These are phyloP conservation scores for Aplidium turbinatum DNA, from an alignment of 23 tunicate species.

Conservation along the genomic window DNA sequence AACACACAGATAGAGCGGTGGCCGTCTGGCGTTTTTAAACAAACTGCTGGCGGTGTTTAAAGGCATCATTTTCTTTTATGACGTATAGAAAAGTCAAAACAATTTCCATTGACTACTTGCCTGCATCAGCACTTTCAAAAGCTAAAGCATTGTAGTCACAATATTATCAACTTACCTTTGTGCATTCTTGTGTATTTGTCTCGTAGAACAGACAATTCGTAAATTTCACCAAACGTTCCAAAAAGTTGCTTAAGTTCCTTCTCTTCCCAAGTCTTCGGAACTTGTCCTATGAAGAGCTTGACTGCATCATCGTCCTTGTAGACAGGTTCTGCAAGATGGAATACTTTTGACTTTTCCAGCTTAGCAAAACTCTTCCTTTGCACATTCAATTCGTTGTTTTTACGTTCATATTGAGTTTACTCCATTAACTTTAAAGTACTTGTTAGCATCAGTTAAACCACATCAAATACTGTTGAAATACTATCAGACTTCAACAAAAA, in stretches of 20 bases:
- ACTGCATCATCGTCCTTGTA: constrained; percentile 92
- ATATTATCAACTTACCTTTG: constrained; percentile 71
- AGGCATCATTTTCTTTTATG: neutral
- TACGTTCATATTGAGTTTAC: too few species aligned
- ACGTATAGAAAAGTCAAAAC: neutral
- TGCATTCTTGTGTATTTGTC: constrained; percentile 97
- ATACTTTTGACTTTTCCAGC: too few species aligned
- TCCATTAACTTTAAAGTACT: too few species aligned
- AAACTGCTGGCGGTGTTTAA: too few species aligned
- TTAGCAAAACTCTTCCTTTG: too few species aligned
- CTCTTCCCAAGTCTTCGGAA: constrained; percentile 90
- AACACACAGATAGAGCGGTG: too few species aligned
- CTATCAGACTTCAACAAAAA: too few species aligned
- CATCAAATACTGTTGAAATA: too few species aligned
- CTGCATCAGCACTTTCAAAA: neutral
- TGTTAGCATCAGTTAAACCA: too few species aligned
- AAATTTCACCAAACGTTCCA: constrained; percentile 74
- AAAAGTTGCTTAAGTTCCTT: constrained; percentile 71
- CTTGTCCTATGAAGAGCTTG: constrained; percentile 94
- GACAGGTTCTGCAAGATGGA: constrained; percentile 36
- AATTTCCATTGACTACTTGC: neutral
- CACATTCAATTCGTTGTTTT: too few species aligned
- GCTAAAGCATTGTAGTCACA: too few species aligned
- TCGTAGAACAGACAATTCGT: constrained; percentile 80
- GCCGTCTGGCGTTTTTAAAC: too few species aligned